Evolutionary conservation across 2,797 vertebrate genomes (phyloP).

Genomic region (Melanotaenia pygmaea): DNA sequence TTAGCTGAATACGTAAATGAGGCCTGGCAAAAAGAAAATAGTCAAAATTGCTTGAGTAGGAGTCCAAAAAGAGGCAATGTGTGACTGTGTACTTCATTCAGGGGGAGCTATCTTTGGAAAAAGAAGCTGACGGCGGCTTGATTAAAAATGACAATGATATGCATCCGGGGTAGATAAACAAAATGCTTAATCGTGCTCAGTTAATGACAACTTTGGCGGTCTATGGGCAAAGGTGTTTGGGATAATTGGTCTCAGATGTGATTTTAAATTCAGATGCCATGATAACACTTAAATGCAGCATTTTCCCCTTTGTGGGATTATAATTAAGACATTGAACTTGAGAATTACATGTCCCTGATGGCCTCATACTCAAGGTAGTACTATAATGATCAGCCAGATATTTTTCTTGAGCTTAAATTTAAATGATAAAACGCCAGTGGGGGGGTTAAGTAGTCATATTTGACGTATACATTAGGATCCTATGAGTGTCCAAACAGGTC

Average conservation of each 20-base stretch:
- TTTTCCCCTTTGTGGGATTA: slow-evolving; percentile 16
- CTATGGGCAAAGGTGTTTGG: slow-evolving; percentile 50
- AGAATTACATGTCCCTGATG: slow-evolving; percentile 12
- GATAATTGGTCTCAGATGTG: slow-evolving; percentile 72
- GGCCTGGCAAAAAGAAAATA: background rate
- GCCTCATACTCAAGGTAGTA: background rate
- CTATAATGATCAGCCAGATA: slow-evolving; percentile 18
- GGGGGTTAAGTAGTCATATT: background rate
- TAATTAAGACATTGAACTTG: slow-evolving; percentile 38
- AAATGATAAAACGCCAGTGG: background rate
- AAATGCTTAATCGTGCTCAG: slow-evolving; percentile 69
- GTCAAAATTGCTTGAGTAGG: slow-evolving; percentile 4
- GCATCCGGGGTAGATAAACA: slow-evolving; percentile 69
- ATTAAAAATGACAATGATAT: slow-evolving; percentile 71
- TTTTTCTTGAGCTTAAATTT: background rate
- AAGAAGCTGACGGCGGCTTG: slow-evolving; percentile 36
- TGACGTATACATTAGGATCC: background rate
- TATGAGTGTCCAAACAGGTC: background rate
- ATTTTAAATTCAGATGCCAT: slow-evolving; percentile 68
- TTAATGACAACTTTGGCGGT: slow-evolving; percentile 62
- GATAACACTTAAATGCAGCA: slow-evolving; percentile 55
- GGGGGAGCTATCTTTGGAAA: slow-evolving; percentile 26
- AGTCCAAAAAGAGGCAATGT: slow-evolving; percentile 3
- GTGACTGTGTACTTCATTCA: slow-evolving; percentile 17
- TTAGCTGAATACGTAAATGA: slow-evolving; percentile 19